These are phyloP conservation scores for Ariolimax columbianus DNA, from an alignment of 2,888 invertebrate genomes.

Conservation along the genomic window DNA sequence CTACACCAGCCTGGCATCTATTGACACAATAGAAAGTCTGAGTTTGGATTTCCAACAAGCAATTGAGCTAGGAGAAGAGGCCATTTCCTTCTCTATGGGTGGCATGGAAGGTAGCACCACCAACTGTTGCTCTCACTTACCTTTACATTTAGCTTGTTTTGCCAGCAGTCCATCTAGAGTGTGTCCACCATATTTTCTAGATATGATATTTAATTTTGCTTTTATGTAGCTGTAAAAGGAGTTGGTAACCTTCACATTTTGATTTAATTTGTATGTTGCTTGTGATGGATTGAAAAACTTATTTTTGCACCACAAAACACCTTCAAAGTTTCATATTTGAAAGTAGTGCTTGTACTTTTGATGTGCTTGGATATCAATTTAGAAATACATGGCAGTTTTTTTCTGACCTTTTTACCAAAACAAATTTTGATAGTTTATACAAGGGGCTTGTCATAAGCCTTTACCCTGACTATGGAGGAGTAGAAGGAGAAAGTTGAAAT, in stretches of 20 bases:
- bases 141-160: neutral
- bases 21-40: slow-evolving; percentile 70
- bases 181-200: neutral
- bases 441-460: too few relatives aligned
- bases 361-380: too few relatives aligned
- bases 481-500: too few relatives aligned
- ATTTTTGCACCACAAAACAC: too few relatives aligned
- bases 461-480: too few relatives aligned
- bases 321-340: too few relatives aligned
- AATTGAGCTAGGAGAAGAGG: slow-evolving; percentile 69
- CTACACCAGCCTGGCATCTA: slow-evolving; percentile 61
- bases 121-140: neutral
- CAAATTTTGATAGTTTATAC: too few relatives aligned
- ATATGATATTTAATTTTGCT: neutral
- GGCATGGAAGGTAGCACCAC: slow-evolving; percentile 55
- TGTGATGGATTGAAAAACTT: too few relatives aligned
- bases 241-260: neutral
- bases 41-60: slow-evolving; percentile 71
- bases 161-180: neutral
- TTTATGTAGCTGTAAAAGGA: neutral
- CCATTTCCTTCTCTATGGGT: slow-evolving; percentile 53
- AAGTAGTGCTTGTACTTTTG: too few relatives aligned
- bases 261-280: too few relatives aligned
- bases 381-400: too few relatives aligned
- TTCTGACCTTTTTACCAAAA: too few relatives aligned